phyloP scores from a whole-genome alignment of 1,140 invertebrate species.

The Drosophila pruinosa region DNA sequence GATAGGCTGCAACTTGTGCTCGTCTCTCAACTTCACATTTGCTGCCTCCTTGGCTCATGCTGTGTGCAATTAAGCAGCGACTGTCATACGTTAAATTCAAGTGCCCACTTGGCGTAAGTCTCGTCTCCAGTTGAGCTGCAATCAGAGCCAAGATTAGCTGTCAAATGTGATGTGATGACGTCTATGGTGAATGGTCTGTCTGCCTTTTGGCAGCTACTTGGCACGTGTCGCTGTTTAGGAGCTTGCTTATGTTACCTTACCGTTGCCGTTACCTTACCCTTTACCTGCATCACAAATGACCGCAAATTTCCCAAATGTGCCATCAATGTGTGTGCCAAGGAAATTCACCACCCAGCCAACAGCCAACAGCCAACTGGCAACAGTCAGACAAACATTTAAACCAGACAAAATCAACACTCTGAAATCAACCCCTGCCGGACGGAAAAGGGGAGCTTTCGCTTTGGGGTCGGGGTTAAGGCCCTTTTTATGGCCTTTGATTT shows the following conservation, averaged over 20 bases:
- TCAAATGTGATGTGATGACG: constrained; percentile 56
- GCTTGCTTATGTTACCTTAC: neutral
- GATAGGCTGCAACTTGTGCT: constrained; percentile 1
- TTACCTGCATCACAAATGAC: constrained; percentile 27
- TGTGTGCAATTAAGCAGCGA: constrained; percentile 69
- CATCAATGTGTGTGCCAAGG: constrained; percentile 44
- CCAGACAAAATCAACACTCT: constrained; percentile 20
- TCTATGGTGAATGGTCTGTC: neutral
- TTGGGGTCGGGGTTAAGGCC: neutral
- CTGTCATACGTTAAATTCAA: constrained; percentile 77
- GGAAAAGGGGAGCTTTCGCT: constrained; percentile 35
- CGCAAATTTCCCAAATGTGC: constrained; percentile 40
- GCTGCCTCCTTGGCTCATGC: neutral
- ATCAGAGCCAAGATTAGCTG: constrained; percentile 67
- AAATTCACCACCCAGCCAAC: constrained; percentile 41
- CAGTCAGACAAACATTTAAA: neutral
- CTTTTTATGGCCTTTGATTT: constrained; percentile 64
- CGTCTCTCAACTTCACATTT: constrained; percentile 3
- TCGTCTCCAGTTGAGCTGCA: constrained; percentile 17
- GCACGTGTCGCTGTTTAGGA: constrained; percentile 68
- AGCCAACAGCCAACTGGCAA: neutral
- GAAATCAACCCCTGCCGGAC: constrained; percentile 41
- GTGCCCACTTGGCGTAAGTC: constrained; percentile 55
- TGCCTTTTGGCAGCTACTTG: constrained; percentile 77
- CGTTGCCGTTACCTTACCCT: constrained; percentile 16